Evolutionary conservation across 1,140 invertebrate genomes (phyloP).

Genomic region (Propsilocerus akamusi): DNA sequence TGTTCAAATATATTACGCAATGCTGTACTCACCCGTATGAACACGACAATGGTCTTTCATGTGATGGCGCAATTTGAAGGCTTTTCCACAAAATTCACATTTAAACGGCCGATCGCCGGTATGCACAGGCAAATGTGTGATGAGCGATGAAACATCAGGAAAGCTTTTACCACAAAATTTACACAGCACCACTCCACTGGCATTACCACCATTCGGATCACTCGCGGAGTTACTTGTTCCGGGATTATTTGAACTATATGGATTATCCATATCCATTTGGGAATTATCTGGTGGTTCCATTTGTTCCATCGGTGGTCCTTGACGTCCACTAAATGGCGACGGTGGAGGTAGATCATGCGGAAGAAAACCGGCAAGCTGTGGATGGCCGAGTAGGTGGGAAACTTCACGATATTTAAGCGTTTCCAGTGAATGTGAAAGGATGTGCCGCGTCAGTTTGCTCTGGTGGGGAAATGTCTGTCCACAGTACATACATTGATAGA

Average conservation of each 20-base stretch:
- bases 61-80: conserved; percentile 75
- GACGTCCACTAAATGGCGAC: conserved; percentile 23
- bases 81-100: conserved; percentile 80
- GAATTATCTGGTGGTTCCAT: conserved; percentile 8
- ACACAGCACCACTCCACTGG: conserved; percentile 58
- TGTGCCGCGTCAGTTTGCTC: conserved; percentile 73
- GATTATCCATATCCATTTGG: conserved; percentile 19
- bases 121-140: conserved; percentile 69
- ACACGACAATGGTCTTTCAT: conserved; percentile 87
- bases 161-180: conserved; percentile 82
- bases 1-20: background rate
- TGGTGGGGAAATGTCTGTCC: conserved; percentile 69
- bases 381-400: conserved; percentile 31
- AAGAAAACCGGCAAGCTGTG: conserved; percentile 10
- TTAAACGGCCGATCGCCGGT: conserved; percentile 77
- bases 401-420: conserved; percentile 66
- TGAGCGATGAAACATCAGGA: conserved; percentile 68
- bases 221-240: conserved; percentile 12
- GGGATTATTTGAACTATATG: conserved; percentile 27
- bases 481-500: conserved; percentile 72
- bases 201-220: conserved; percentile 25
- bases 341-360: conserved; percentile 24
- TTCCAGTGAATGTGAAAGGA: conserved; percentile 69
- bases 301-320: conserved; percentile 19
- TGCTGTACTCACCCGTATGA: conserved; percentile 52